A percentile compares a stretch with the other conserved stretches of the same genome.
Evolutionary conservation across 2,113 vertebrate species (phyloP).

Genomic region (Theristicus caerulescens): DNA sequence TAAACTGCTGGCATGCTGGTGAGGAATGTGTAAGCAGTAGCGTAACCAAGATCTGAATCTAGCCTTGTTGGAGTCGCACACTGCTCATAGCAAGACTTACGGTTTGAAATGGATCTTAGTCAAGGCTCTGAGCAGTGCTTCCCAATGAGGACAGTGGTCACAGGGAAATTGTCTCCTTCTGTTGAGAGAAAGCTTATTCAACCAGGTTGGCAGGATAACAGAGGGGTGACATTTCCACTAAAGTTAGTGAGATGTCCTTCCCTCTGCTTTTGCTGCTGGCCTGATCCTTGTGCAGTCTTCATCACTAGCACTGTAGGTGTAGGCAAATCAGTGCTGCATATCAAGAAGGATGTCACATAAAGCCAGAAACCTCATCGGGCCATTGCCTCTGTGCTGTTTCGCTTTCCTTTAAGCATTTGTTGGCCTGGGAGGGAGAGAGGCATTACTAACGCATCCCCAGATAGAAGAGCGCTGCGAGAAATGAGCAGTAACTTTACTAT

Average conservation of each 20-base stretch:
- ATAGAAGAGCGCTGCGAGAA: neutral
- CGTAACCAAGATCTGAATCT: rapidly evolving
- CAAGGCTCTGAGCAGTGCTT: neutral
- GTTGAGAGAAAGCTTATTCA: neutral
- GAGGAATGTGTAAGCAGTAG: neutral
- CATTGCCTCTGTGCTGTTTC: neutral
- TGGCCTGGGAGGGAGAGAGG: neutral
- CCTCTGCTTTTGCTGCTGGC: neutral
- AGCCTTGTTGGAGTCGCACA: neutral
- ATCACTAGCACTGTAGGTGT: neutral
- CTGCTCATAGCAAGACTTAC: neutral
- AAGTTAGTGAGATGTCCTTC: neutral
- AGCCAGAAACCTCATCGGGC: neutral
- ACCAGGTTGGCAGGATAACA: neutral
- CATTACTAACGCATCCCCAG: neutral
- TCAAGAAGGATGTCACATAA: neutral
- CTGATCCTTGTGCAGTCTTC: neutral
- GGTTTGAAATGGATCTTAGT: neutral
- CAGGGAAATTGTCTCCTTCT: neutral
- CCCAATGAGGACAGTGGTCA: neutral
- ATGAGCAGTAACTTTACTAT: neutral
- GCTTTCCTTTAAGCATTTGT: neutral
- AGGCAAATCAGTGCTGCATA: neutral
- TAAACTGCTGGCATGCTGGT: neutral
- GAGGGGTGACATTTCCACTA: neutral